Percentiles rank a stretch among this genome's conserved stretches.
Conservation (phyloP, 2,888 invertebrate genomes). For the Deilephila elpenor region DNA sequence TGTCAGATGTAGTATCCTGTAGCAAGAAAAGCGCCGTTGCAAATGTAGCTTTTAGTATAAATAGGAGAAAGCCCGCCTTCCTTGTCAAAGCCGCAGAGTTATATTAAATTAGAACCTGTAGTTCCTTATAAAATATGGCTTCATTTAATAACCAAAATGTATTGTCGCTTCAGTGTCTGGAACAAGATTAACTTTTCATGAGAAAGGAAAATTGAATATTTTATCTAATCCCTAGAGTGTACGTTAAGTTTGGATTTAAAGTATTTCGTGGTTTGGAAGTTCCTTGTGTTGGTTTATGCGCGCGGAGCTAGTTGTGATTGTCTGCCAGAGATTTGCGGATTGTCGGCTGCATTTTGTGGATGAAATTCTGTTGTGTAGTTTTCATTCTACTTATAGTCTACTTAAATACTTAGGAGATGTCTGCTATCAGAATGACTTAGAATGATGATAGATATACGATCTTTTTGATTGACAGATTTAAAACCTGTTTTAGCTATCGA, state of each 20-base stretch:
- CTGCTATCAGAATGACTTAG: too few species aligned
- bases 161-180: slow-evolving; percentile 5
- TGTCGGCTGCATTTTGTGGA: too few species aligned
- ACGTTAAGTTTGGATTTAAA: neutral
- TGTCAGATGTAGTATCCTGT: neutral
- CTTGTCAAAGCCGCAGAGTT: neutral
- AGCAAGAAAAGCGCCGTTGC: neutral
- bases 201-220: slow-evolving; percentile 11
- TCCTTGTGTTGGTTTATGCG: neutral
- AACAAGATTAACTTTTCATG: slow-evolving; percentile 24
- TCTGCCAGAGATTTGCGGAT: slow-evolving; percentile 9
- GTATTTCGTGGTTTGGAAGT: neutral
- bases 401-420: neutral
- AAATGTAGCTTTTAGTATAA: neutral
- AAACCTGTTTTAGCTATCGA: too few species aligned
- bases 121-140: slow-evolving; percentile 10
- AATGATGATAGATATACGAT: too few species aligned
- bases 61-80: neutral
- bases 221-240: neutral
- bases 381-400: neutral
- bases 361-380: neutral
- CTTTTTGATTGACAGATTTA: too few species aligned
- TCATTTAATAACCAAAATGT: slow-evolving; percentile 22
- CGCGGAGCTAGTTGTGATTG: neutral
- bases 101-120: slow-evolving; percentile 18